phyloP scores from a whole-genome alignment of 2,113 vertebrate genomes.

The Archilochus colubris region DNA sequence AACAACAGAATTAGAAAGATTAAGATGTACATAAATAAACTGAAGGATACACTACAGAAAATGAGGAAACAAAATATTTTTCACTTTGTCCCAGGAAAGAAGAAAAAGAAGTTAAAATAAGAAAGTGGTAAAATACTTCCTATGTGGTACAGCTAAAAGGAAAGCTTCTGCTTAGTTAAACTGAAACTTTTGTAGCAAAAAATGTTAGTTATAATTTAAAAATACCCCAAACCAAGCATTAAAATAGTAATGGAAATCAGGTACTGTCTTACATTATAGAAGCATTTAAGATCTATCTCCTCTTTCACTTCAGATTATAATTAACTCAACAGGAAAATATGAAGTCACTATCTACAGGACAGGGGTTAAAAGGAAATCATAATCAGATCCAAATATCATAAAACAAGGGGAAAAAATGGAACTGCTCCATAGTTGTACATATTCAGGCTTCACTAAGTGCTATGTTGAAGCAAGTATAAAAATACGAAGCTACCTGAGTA shows the following conservation, averaged over 20 bases:
- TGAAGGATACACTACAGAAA: neutral
- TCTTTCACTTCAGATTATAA: neutral
- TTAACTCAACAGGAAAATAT: neutral
- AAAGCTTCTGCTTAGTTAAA: neutral
- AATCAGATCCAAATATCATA: neutral
- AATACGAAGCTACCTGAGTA: neutral
- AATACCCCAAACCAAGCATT: accelerated
- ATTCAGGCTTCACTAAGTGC: neutral
- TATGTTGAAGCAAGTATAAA: neutral
- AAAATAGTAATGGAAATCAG: neutral
- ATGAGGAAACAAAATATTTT: neutral
- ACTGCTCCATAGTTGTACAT: neutral
- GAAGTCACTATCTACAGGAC: neutral
- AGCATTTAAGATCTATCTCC: neutral
- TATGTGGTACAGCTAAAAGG: neutral
- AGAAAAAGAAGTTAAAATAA: accelerated
- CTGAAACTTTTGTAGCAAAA: neutral
- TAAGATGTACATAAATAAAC: neutral
- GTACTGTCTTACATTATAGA: neutral
- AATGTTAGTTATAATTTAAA: neutral
- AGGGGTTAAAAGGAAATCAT: neutral
- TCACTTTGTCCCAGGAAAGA: neutral
- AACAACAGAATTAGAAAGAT: neutral
- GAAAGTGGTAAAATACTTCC: neutral
- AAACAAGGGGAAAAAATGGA: neutral